Evolutionary conservation across 2,888 invertebrate species (phyloP), one percentile per base, ranked within the genome.

Genomic region (Criorhina ranunculi): DNA sequence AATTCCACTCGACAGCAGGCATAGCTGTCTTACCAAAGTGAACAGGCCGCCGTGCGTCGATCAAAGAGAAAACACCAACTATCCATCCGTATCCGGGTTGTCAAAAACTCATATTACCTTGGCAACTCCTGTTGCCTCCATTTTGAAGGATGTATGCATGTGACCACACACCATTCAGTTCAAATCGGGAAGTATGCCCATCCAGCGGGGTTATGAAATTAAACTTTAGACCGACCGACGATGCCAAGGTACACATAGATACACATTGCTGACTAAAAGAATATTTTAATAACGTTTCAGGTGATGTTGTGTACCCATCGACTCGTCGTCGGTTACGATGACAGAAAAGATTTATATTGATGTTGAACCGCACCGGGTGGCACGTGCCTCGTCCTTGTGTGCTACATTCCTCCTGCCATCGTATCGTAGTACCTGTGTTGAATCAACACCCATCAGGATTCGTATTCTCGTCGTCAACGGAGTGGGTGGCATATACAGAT

Each of bases 241-340:
- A n/a, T n/a, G n/a, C n/a, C n/a, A n/a, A n/a, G 42, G 53, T 42
- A 55, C 19, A 31, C 11, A 49, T 19, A 46, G 19, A 46, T 40
- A 46, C 37, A 46, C 37, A 59, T 24, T 17, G 8, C 8, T 49
- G 24, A 53, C 64, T 55, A 67, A 83, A 67, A 69, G 78, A 78
- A 78, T 78, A 83, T 67, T 73, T 83, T 83, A 78, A 83, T 83
- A 78, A 73, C 51, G 73, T 78, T 78, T 31, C 82, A 78, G 60
- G 78, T 67, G 82, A 78, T 35, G 72, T 59, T 35, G 72, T 59
- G 64, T 59, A 57, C 40, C 69, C 64, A 67, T 57, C 44, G 49
- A 33, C 59, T 42, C n/a, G n/a, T n/a, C n/a, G n/a, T n/a, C 19
- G 9, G 29, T 33, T 57, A 42, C 29, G 24, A 67, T 11, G 53